phyloP scores from a whole-genome alignment of 2,888 invertebrate genomes.

The Eupithecia exiguata region DNA sequence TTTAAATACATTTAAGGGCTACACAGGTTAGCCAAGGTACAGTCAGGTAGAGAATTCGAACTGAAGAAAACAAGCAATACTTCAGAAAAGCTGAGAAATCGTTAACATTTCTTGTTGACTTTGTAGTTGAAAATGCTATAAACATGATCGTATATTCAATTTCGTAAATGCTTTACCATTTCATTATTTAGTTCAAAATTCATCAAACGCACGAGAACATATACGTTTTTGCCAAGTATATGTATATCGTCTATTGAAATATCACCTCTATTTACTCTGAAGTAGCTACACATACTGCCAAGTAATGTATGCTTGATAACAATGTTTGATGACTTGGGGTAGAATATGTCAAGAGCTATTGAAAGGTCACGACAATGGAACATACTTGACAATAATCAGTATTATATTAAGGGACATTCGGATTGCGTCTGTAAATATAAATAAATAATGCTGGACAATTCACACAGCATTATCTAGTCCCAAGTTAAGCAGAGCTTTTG shows the following conservation, averaged over 20 bases:
- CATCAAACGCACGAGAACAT: background rate
- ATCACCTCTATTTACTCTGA: background rate
- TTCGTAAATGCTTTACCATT: background rate
- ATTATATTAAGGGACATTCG: background rate
- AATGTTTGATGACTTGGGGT: background rate
- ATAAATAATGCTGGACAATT: background rate
- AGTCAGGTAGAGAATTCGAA: slow-evolving; percentile 15
- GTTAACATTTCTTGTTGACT: background rate
- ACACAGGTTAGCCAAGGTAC: slow-evolving; percentile 47
- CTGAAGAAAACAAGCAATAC: background rate
- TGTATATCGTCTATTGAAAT: background rate
- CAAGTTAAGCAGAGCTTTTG: too few relatives aligned
- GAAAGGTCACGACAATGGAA: background rate
- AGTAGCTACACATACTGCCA: background rate
- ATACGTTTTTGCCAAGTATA: background rate
- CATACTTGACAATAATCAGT: background rate
- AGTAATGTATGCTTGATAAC: background rate
- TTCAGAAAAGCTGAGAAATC: background rate
- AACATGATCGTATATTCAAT: background rate
- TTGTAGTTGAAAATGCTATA: background rate
- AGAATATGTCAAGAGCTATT: background rate
- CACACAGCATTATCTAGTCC: too few relatives aligned
- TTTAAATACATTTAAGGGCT: slow-evolving; percentile 59
- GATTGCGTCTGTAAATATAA: background rate
- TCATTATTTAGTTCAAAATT: background rate